Conservation (phyloP, 1,140 invertebrate species). For the Aradophagus sp. region DNA sequence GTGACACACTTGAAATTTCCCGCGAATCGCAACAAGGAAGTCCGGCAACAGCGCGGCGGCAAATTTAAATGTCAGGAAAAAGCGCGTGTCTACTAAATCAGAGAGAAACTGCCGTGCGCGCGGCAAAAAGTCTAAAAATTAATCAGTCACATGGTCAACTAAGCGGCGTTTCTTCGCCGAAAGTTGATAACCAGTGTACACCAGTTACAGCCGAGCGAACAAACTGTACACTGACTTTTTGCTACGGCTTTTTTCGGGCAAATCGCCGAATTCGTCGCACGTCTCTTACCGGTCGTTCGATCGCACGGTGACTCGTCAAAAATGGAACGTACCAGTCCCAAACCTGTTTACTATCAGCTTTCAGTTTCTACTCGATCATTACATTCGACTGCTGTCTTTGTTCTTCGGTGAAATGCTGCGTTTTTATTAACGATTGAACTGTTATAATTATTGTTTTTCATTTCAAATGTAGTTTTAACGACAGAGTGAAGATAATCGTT, state of each 20-base stretch:
- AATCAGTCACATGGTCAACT: conserved; percentile 11
- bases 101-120: conserved; percentile 25
- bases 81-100: conserved; percentile 11
- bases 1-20: no score
- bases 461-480: no score
- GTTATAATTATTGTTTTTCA: no score
- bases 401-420: conserved; percentile 8
- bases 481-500: no score
- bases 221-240: background rate
- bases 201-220: no score
- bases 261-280: no score
- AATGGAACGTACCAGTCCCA: conserved; percentile 29
- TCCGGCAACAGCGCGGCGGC: conserved; percentile 29
- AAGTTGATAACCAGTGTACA: no score
- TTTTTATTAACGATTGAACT: background rate
- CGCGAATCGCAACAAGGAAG: conserved; percentile 7
- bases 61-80: conserved; percentile 40
- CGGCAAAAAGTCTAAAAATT: conserved; percentile 11
- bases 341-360: conserved; percentile 48
- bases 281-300: background rate
- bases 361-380: conserved; percentile 43
- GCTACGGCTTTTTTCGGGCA: conserved; percentile 4
- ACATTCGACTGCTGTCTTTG: conserved; percentile 14
- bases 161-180: conserved; percentile 5
- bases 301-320: conserved; percentile 35